Percentiles rank a stretch among this genome's conserved stretches.
phyloP scores from a whole-genome alignment of 2,888 invertebrate species.

The Dryococelus australis region DNA sequence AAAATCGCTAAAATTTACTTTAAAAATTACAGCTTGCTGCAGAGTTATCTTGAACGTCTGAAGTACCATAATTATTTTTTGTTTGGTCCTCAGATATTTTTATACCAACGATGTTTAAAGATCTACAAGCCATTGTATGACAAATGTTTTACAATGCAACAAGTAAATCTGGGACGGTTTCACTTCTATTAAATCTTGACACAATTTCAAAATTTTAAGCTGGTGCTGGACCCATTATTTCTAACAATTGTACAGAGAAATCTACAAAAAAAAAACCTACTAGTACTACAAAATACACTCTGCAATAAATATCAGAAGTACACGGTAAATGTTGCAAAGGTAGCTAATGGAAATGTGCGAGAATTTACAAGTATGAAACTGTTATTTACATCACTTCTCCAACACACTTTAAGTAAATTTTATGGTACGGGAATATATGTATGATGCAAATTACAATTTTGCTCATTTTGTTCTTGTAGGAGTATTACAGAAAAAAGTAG shows the following conservation, averaged over 20 bases:
- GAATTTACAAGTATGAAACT: too few species aligned
- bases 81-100: slow-evolving; percentile 1
- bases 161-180: slow-evolving; percentile 1
- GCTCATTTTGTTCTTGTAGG: too few species aligned
- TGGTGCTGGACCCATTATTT: not conserved
- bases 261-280: not conserved
- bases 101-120: not conserved
- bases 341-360: too few species aligned
- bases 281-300: not conserved
- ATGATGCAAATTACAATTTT: too few species aligned
- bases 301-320: not conserved
- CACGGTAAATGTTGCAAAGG: not conserved
- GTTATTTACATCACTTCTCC: too few species aligned
- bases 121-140: not conserved
- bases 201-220: not conserved
- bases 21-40: not conserved
- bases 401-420: too few species aligned
- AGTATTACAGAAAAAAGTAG: too few species aligned
- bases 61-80: not conserved
- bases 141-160: not conserved
- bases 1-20: not conserved
- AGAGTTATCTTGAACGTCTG: not conserved
- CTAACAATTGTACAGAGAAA: not conserved
- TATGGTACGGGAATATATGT: too few species aligned
- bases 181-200: not conserved